Conservation (phyloP, 2,797 vertebrate genomes). For the Pempheris klunzingeri region DNA sequence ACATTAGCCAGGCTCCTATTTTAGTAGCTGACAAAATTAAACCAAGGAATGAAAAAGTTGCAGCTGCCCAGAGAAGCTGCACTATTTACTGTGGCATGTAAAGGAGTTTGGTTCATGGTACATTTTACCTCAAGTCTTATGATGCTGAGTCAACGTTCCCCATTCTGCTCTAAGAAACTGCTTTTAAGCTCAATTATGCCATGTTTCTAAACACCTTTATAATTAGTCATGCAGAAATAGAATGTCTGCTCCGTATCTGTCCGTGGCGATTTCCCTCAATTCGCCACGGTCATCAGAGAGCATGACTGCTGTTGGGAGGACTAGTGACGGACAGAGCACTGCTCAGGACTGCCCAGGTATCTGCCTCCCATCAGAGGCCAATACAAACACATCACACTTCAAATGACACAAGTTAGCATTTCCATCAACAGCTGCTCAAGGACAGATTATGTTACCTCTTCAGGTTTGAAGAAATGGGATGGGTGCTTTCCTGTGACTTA, state of each 20-base stretch:
- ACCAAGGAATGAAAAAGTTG: background rate
- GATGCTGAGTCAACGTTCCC: no score
- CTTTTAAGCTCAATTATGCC: background rate
- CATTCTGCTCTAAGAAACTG: background rate
- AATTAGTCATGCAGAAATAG: background rate
- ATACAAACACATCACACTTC: background rate
- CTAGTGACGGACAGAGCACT: constrained; percentile 88
- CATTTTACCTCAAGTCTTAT: background rate
- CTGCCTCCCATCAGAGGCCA: constrained; percentile 86
- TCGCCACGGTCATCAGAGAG: constrained; percentile 98
- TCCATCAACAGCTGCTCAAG: background rate
- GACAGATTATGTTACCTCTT: constrained; percentile 65
- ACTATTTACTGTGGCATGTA: background rate
- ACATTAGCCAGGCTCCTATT: constrained; percentile 4
- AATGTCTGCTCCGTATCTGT: constrained; percentile 98
- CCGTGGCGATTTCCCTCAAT: constrained; percentile 97
- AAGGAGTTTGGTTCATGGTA: background rate
- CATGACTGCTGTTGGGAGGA: constrained; percentile 92
- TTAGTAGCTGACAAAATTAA: background rate
- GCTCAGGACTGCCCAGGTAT: constrained; percentile 90
- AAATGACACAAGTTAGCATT: background rate
- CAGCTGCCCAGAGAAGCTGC: background rate
- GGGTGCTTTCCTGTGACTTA: background rate
- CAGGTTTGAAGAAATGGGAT: background rate
- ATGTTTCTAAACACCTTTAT: no score